Evolutionary conservation across 2,797 vertebrate species (phyloP).

Genomic region (Diglossa cyanea): DNA sequence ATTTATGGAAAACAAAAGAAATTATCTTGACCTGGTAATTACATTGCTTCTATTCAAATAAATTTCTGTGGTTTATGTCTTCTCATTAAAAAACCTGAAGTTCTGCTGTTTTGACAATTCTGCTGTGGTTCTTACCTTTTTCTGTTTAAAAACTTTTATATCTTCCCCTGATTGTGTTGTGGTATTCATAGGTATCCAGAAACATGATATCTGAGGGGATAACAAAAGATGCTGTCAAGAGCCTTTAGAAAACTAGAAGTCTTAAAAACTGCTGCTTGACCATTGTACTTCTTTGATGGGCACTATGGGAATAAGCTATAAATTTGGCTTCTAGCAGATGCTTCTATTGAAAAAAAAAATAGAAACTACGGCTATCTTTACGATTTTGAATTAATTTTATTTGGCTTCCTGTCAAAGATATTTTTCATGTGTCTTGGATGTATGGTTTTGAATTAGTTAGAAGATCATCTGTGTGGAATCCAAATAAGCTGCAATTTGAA

Average conservation of each 20-base stretch:
- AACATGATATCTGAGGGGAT: not conserved
- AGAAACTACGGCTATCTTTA: not conserved
- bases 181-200: not conserved
- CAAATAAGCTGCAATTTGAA: not conserved
- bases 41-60: not conserved
- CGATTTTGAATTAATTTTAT: not conserved
- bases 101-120: not conserved
- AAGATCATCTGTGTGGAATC: not conserved
- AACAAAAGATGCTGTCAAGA: not conserved
- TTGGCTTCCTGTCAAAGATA: not conserved
- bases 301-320: not conserved
- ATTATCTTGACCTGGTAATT: not conserved
- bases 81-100: not conserved
- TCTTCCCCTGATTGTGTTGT: not conserved
- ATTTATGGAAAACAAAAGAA: conserved; percentile 1
- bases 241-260: not conserved
- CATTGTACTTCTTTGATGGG: not conserved
- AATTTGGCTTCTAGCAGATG: not conserved
- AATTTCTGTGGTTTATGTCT: not conserved
- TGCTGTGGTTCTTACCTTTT: not conserved
- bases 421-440: not conserved
- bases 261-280: not conserved
- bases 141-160: not conserved
- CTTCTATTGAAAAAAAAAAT: not conserved
- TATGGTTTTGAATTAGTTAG: not conserved